phyloP scores from a whole-genome alignment of 2,113 vertebrate genomes.

The Neotragus pygmaeus region DNA sequence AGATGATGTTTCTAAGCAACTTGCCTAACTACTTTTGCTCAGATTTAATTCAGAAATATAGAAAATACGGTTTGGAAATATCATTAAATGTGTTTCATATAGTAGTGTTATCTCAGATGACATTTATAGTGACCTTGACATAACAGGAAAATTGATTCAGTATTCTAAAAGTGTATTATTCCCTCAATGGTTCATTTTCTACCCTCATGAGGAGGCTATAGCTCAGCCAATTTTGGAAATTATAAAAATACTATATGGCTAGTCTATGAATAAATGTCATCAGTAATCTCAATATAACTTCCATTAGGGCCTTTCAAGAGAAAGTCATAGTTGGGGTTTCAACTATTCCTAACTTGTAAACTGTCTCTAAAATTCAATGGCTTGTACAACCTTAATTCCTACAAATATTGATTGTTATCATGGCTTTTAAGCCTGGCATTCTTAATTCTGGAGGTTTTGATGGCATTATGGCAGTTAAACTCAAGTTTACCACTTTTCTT shows the following conservation, averaged over 20 bases:
- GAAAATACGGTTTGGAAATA: not conserved
- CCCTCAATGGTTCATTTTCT: not conserved
- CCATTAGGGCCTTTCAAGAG: not conserved
- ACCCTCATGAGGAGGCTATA: not conserved
- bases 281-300: not conserved
- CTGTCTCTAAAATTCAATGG: not conserved
- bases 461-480: not conserved
- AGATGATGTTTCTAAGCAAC: not conserved
- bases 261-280: not conserved
- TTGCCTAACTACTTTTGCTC: not conserved
- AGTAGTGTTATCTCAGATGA: not conserved
- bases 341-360: not conserved
- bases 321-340: not conserved
- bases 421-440: not conserved
- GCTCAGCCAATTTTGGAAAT: not conserved
- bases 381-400: not conserved
- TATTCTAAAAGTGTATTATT: not conserved
- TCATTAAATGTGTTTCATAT: not conserved
- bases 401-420: not conserved
- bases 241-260: not conserved
- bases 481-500: not conserved
- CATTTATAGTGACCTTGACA: not conserved
- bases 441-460: not conserved
- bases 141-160: not conserved
- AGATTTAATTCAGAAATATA: not conserved